Base-by-base conservation (phyloP, 37 sponge, comb jelly and placozoan species). In the Hexactinellida sp. region DNA sequence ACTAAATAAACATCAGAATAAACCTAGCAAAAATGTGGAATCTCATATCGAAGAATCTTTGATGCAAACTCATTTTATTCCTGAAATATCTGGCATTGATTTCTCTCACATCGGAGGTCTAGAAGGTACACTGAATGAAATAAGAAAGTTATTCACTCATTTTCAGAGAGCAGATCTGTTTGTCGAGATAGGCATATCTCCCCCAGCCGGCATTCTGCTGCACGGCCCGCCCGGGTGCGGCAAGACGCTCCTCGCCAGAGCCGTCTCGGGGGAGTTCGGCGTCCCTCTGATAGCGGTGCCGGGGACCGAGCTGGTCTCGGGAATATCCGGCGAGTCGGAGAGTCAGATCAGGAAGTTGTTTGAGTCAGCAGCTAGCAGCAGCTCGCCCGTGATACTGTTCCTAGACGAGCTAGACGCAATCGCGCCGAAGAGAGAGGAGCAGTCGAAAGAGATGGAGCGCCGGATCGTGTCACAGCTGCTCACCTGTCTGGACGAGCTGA, bases 171-270 rank as follows among this genome's bases (percentile, higher is more conserved):
- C 99, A 0, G 94, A 95, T 85, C 55, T 98, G 38, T 98, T 93
- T 82, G 10, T 83, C 19, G 85, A 91, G 35, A 85, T 95, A 30
- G 95, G 96, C 1, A 86, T 93, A 23, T 13, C 89, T 13, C 94
- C 96, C 38, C 92, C 94, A 23, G 84, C 87, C 24, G 99, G 99
- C 23, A 87, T 98, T 55, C 92, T 98, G 36, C 93, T 98, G 5
- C 91, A 94, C 52, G 99, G 99, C 0, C 99, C 99, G 36, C 96
- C 99, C n/a, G 99, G 99, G 24, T 92, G 99, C 88, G 99, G 99
- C 1, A 98, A 98, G 90, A 95, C 99, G 0, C 87, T 98, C 36
- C 88, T 98, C 34, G 99, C 96, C 24, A 86, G 92, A 84, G 99
- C 99, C 16, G 94, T 98, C 54, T 96, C 99, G 25, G 99, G 99